Base-by-base conservation (phyloP, 2,113 vertebrate species). In the Nesogale talazaci region DNA sequence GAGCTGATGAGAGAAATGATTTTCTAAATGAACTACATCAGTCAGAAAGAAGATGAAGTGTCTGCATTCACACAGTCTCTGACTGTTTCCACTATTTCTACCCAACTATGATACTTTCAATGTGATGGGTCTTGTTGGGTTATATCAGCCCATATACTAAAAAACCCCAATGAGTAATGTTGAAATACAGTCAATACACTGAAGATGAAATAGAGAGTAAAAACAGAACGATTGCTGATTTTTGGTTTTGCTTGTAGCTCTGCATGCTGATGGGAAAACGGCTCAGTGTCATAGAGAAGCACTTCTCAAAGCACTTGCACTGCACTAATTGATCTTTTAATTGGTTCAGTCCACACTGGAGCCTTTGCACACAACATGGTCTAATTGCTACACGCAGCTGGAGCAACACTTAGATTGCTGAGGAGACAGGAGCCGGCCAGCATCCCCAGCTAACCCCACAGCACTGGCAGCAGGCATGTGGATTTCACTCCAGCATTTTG, bases 261-360 rank as follows among this genome's bases (percentile, higher is more conserved):
- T 63, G 2, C 0, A 0, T 1, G 56, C 72, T 78, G 95, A 67
- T 83, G 92, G 94, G 94, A 88, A 86, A 88, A 63, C 86, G 75
- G 93, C 86, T 93, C 91, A 0, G 1, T 95, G 97, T 97, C 97
- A 97, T 11, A 86, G 88, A 95, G 92, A 97, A 90, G 94, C 90
- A 85, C 94, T 80, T 93, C 96, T 97, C 94, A 46, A 87, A 96
- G 97, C 96, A 92, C 95, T 96, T 92, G 83, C 59, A 22, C 89
- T 96, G 93, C 89, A 65, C 96, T 98, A 98, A 98, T 98, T 98
- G 98, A 98, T 98, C 98, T 98, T 97, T 98, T 98, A 98, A 98
- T 98, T 98, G 98, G 97, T 97, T 98, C 98, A 97, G 97, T 97
- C 97, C 98, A 98, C 98, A 98, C 97, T 96, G 90, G 23, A 88